These are phyloP conservation scores for Hystrix brachyura DNA, from an alignment of 2,113 vertebrate species.

Conservation along the genomic window DNA sequence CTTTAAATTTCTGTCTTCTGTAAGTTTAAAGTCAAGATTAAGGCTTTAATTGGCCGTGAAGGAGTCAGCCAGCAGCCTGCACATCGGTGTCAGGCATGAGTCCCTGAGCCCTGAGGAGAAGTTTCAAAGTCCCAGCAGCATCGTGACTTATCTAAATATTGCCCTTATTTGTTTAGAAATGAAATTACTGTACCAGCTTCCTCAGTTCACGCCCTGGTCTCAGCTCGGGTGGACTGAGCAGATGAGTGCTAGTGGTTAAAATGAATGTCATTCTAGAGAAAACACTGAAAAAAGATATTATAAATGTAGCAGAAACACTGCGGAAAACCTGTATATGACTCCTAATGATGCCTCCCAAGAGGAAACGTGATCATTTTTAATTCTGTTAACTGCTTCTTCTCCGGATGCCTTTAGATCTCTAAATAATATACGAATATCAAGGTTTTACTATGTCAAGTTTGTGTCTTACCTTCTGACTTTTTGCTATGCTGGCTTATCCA, in stretches of 20 bases:
- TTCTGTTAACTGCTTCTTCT: not conserved
- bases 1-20: slow-evolving; percentile 26
- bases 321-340: not conserved
- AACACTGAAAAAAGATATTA: not conserved
- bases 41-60: slow-evolving; percentile 53
- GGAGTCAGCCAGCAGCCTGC: not conserved
- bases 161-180: slow-evolving; percentile 1
- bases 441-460: not conserved
- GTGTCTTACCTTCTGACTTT: not conserved
- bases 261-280: slow-evolving; percentile 29
- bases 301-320: not conserved
- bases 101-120: not conserved
- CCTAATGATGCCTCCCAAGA: not conserved
- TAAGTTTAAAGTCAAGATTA: slow-evolving; percentile 62
- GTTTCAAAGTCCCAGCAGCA: not conserved
- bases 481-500: not conserved
- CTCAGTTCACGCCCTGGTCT: not conserved
- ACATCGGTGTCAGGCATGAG: not conserved
- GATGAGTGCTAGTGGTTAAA: not conserved
- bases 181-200: not conserved
- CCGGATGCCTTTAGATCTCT: not conserved
- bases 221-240: not conserved
- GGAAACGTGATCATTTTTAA: not conserved
- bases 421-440: not conserved
- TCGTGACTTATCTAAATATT: not conserved